Percentiles rank a stretch among this genome's conserved stretches.
These are phyloP conservation scores for Brienomyrus longianalis DNA, from an alignment of 2,113 vertebrate genomes.

Conservation along the genomic window DNA sequence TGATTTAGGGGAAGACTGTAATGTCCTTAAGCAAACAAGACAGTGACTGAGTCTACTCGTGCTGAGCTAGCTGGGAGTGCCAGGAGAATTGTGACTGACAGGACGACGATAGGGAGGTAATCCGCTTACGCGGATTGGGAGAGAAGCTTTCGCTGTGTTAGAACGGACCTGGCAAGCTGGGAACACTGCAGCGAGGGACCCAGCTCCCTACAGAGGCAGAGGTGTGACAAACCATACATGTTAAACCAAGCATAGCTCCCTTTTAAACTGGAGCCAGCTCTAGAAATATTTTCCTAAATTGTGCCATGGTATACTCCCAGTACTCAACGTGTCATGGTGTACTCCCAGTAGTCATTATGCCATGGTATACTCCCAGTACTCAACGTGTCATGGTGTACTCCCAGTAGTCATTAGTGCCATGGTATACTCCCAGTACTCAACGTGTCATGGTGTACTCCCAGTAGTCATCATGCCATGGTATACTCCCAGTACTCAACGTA, in stretches of 20 bases:
- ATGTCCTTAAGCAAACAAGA: neutral
- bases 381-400: neutral
- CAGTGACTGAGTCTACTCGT: neutral
- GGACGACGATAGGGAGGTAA: constrained; percentile 1
- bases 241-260: neutral
- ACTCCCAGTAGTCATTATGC: neutral
- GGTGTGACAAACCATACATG: neutral
- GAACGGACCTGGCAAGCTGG: neutral
- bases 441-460: neutral
- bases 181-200: neutral
- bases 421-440: neutral
- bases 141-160: neutral
- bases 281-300: neutral
- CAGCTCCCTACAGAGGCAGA: neutral
- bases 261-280: neutral
- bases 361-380: neutral
- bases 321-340: neutral
- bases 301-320: neutral
- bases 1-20: neutral
- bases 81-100: neutral
- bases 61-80: neutral
- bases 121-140: neutral
- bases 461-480: neutral
- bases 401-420: too few relatives aligned
- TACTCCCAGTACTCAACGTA: neutral